Conservation (phyloP, 2,888 invertebrate species). For the Drosophila neonasuta region DNA sequence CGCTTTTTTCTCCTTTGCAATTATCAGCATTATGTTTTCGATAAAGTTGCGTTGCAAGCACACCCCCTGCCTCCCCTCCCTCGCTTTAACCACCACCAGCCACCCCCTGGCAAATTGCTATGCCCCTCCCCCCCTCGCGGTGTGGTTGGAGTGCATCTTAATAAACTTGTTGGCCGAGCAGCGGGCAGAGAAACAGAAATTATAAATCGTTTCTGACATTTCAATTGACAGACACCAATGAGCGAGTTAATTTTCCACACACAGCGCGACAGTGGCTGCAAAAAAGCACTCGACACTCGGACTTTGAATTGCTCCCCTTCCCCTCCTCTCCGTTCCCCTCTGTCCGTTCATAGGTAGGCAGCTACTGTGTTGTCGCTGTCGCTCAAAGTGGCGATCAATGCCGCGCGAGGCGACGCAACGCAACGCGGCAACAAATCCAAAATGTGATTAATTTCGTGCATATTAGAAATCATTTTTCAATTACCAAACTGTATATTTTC, state of each 20-base stretch:
- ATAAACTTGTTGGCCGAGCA: conserved; percentile 71
- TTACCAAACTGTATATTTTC: conserved; percentile 54
- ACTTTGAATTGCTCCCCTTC: background rate
- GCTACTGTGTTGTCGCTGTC: conserved; percentile 71
- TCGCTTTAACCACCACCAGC: background rate
- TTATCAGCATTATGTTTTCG: conserved; percentile 75
- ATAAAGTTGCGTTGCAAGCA: conserved; percentile 53
- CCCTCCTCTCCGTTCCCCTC: background rate
- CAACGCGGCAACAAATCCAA: conserved; percentile 58
- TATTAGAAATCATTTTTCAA: conserved; percentile 79
- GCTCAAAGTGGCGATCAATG: conserved; percentile 71
- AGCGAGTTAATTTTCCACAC: conserved; percentile 76
- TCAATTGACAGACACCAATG: conserved; percentile 79
- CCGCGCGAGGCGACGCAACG: conserved; percentile 19
- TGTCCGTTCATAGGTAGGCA: conserved; percentile 14
- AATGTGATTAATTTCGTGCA: conserved; percentile 78
- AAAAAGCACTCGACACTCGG: conserved; percentile 53
- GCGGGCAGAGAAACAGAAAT: conserved; percentile 64
- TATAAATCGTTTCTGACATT: conserved; percentile 79
- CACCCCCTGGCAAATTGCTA: background rate
- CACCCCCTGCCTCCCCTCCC: conserved; percentile 6
- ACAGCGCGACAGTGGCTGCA: conserved; percentile 50
- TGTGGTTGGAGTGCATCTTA: conserved; percentile 43
- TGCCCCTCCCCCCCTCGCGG: background rate
- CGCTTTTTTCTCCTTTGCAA: conserved; percentile 64